A percentile compares a stretch with the other conserved stretches of the same genome.
Conservation (phyloP, 2,113 vertebrate species). For the Hippocampus barbouri region DNA sequence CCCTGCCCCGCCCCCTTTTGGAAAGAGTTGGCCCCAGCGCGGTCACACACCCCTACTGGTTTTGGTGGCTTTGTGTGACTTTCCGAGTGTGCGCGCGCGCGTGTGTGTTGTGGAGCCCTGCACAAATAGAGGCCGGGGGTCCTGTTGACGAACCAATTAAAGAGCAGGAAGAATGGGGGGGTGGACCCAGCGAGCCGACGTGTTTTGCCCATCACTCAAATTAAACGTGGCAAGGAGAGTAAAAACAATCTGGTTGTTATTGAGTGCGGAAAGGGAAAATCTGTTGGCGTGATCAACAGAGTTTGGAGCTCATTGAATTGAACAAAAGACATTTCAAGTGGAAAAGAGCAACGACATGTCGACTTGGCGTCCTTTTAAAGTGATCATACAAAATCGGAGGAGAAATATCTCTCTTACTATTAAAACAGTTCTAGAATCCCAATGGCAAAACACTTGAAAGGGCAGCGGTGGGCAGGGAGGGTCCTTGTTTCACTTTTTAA, state of each 20-base stretch:
- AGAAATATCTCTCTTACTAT: no score
- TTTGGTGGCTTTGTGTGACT: conserved; percentile 47
- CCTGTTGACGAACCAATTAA: conserved; percentile 61
- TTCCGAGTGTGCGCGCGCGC: conserved; percentile 19
- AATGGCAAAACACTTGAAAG: no score
- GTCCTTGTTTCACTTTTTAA: no score
- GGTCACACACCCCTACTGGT: conserved; percentile 37
- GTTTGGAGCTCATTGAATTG: not conserved
- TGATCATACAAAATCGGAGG: no score
- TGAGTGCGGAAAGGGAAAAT: conserved; percentile 9
- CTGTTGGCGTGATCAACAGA: not conserved
- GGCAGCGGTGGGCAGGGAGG: no score
- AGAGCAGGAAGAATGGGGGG: conserved; percentile 56
- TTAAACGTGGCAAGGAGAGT: conserved; percentile 48
- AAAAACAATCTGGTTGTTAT: conserved; percentile 47
- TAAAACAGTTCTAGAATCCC: no score
- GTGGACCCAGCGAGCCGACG: conserved; percentile 41
- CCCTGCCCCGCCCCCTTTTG: conserved; percentile 22
- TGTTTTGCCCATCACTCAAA: conserved; percentile 54
- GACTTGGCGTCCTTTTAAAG: no score
- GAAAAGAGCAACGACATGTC: no score
- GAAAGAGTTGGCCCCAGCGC: conserved; percentile 39
- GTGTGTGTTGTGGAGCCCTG: conserved; percentile 29
- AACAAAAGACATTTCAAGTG: not conserved
- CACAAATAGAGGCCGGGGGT: conserved; percentile 59